Conservation (phyloP, 2,888 invertebrate genomes). For the Chalcosyrphus nemorum region DNA sequence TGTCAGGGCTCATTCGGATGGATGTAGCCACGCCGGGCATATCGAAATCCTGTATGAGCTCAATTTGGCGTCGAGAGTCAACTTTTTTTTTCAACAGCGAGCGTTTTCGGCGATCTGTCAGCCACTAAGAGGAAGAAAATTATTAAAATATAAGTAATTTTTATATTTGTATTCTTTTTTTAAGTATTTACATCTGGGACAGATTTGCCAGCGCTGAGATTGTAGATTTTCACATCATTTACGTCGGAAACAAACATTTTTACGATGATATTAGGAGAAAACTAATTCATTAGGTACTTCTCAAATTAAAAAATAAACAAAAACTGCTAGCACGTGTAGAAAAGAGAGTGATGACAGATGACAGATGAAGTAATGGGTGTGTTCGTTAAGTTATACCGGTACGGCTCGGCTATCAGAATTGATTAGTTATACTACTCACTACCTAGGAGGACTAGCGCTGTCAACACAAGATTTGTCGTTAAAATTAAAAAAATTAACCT, state of each 20-base stretch:
- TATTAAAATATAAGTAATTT: constrained; percentile 11
- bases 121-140: constrained; percentile 86
- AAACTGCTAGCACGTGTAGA: constrained; percentile 61
- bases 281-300: constrained; percentile 61
- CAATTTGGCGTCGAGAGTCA: constrained; percentile 94
- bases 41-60: constrained; percentile 99
- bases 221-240: constrained; percentile 98
- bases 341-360: constrained; percentile 18
- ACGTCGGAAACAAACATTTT: constrained; percentile 96
- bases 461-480: too few relatives aligned
- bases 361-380: background rate
- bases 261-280: constrained; percentile 7
- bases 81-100: constrained; percentile 93
- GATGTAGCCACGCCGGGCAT: constrained; percentile 97
- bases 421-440: too few relatives aligned
- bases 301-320: constrained; percentile 55
- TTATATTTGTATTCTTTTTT: background rate
- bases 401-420: too few relatives aligned
- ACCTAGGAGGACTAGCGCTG: too few relatives aligned
- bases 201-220: constrained; percentile 97
- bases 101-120: constrained; percentile 91
- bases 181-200: constrained; percentile 93
- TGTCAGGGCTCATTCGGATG: constrained; percentile 93
- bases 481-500: too few relatives aligned
- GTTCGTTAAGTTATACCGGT: constrained; percentile 21